A percentile compares a stretch with the other conserved stretches of the same genome.
Conservation (phyloP, 2,888 invertebrate genomes). For the Tanytarsus gracilentus region DNA sequence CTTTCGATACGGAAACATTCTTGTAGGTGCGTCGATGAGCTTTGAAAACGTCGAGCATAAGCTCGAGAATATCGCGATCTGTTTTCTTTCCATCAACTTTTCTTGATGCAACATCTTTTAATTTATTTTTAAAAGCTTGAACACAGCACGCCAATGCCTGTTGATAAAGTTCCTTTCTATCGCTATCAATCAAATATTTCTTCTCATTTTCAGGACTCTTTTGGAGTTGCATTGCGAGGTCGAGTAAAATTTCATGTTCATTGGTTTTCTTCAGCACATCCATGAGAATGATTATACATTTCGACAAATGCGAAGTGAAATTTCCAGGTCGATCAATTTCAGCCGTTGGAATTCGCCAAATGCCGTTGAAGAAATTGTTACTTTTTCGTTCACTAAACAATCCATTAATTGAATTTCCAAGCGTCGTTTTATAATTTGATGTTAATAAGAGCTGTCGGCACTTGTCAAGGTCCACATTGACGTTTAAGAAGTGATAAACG, state of each 20-base stretch:
- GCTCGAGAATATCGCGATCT: conserved; percentile 45
- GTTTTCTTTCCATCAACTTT: conserved; percentile 44
- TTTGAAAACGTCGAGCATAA: conserved; percentile 53
- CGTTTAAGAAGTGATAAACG: conserved; percentile 72
- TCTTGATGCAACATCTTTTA: conserved; percentile 44
- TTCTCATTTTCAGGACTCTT: conserved; percentile 79
- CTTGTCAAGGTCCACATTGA: conserved; percentile 55
- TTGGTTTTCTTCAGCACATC: conserved; percentile 69
- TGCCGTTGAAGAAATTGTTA: conserved; percentile 83
- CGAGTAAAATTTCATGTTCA: conserved; percentile 70
- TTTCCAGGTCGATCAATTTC: conserved; percentile 90
- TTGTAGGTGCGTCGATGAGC: conserved; percentile 62
- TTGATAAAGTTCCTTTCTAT: conserved; percentile 69
- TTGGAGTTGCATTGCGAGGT: conserved; percentile 67
- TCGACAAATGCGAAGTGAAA: conserved; percentile 83
- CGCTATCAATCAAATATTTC: conserved; percentile 77
- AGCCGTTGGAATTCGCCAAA: conserved; percentile 82
- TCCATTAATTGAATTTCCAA: conserved; percentile 62
- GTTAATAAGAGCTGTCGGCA: conserved; percentile 63
- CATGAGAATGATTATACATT: conserved; percentile 71
- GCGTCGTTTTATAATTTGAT: conserved; percentile 53
- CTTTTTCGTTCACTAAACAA: conserved; percentile 77
- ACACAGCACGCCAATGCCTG: conserved; percentile 67
- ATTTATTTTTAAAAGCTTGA: conserved; percentile 57
- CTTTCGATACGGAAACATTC: conserved; percentile 45